Evolutionary conservation across 2,797 vertebrate genomes (phyloP).

Genomic region (Pithecia hirsuta): DNA sequence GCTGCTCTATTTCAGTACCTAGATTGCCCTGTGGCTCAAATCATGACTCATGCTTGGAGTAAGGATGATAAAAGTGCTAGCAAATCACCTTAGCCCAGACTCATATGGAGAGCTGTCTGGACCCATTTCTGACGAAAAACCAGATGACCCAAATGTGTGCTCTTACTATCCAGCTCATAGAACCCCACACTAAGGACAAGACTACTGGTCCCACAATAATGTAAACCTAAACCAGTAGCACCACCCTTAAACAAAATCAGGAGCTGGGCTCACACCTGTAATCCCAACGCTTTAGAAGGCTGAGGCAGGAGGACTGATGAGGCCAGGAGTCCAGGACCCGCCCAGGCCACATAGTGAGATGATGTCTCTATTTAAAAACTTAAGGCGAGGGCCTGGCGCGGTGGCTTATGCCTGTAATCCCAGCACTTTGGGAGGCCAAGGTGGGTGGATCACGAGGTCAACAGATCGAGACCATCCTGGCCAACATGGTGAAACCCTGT

Average conservation of each 20-base stretch:
- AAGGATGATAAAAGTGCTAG: no score
- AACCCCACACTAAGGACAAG: neutral
- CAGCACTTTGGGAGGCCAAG: no score
- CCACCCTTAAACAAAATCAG: neutral
- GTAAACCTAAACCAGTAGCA: neutral
- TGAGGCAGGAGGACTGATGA: no score
- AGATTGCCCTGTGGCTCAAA: neutral
- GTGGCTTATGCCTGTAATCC: no score
- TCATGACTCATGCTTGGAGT: neutral
- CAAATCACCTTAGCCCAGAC: neutral
- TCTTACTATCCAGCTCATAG: neutral
- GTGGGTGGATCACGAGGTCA: no score
- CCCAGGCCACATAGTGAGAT: no score
- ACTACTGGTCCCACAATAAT: neutral
- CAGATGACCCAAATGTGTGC: neutral
- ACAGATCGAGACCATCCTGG: no score
- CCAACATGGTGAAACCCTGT: no score
- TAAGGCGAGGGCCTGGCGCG: fast-evolving
- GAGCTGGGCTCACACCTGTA: neutral
- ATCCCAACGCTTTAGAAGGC: no score
- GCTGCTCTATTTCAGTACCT: neutral
- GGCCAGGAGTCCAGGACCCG: no score
- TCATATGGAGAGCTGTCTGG: neutral
- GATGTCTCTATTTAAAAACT: no score
- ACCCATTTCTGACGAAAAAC: neutral